Evolutionary conservation across 2,888 invertebrate genomes (phyloP), one percentile per base, ranked within the genome.

Genomic region (Lasioglossum pauxillum): DNA sequence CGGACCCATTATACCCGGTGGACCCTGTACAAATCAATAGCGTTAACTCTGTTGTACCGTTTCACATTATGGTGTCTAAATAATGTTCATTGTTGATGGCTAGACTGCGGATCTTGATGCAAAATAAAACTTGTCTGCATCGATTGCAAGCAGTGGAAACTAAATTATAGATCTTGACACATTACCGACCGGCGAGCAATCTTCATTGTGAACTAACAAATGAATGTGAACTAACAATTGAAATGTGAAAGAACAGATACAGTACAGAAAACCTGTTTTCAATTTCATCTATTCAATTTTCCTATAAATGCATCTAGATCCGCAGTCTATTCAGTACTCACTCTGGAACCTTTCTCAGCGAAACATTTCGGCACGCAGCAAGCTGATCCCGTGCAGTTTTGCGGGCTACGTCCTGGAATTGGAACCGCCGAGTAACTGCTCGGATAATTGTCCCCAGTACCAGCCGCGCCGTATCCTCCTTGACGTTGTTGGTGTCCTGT

Each of bases 361-460:
- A 98, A 97, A 95, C 98, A 98, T 96, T 98, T 98, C 0, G 98
- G 98, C 67, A 97, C 96, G 93, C 98, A 98, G 92, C 97, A 97
- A 82, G 96, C 97, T 0, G 96, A 96, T 19, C 96, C 97, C 1
- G 96, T 97, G 91, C 97, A 97, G 92, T 97, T 97, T 73, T 96
- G 96, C n/a, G 95, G 84, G 92, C 96, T 93, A 3, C 94, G 95
- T 80, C 95, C 95, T 5, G 96, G 95, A 35, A 96, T 95, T 2
- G 96, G 96, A 80, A 95, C 94, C 7, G 96, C 95, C 41, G 95
- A 95, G 88, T 96, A 96, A 90, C 95, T 96, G 85, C 95, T 95
- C 2, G 95, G 95, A 89, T 95, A 91, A 72, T 85, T 91, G 1
- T 89, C 92, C 46, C 89, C 87, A 8, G 78, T 77, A 4, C 91